Percentiles rank a stretch among this genome's conserved stretches.
Evolutionary conservation across 2,888 invertebrate species (phyloP).

Genomic region (Globia sparganii): DNA sequence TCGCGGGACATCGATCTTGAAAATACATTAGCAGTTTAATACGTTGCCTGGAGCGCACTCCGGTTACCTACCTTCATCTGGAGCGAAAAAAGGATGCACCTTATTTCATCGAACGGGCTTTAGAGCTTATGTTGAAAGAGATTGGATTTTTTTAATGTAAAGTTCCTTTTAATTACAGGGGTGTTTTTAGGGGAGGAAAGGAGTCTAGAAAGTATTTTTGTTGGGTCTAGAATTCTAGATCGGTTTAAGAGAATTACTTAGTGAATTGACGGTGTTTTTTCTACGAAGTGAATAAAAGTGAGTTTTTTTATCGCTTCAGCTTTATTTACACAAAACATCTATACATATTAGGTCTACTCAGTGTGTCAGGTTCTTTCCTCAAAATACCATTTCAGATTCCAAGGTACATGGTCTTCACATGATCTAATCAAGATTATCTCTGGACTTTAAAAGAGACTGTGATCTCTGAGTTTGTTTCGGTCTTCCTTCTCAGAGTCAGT

Average conservation of each 20-base stretch:
- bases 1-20: constrained; percentile 67
- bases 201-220: not conserved
- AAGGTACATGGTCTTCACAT: no score
- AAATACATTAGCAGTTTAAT: constrained; percentile 70
- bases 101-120: constrained; percentile 30
- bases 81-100: constrained; percentile 52
- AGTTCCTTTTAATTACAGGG: constrained; percentile 5
- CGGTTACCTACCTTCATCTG: constrained; percentile 69
- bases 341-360: no score
- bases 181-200: not conserved
- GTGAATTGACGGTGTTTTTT: not conserved
- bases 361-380: no score
- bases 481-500: no score
- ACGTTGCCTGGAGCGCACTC: constrained; percentile 56
- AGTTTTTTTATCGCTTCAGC: not conserved
- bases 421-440: no score
- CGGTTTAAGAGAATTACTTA: not conserved
- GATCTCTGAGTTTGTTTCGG: no score
- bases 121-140: constrained; percentile 1
- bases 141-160: constrained; percentile 18
- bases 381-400: no score
- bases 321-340: not conserved
- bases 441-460: no score
- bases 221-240: not conserved
- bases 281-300: not conserved